A percentile compares a stretch with the other conserved stretches of the same genome.
These are phyloP conservation scores for Montipora foliosa DNA, from an alignment of 64 coral and sea anemone species.

Conservation along the genomic window DNA sequence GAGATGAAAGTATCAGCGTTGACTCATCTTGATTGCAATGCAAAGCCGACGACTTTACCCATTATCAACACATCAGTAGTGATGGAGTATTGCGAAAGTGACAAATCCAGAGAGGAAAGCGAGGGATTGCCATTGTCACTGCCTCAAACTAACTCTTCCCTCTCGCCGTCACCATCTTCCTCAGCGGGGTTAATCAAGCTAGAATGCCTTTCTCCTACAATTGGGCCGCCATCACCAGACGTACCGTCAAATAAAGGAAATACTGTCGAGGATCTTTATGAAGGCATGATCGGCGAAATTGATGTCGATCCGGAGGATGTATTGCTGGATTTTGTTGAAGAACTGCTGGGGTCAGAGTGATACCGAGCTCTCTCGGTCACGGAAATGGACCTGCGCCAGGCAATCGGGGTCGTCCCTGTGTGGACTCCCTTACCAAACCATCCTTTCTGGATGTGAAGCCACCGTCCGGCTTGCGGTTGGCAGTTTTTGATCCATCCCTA, in stretches of 20 bases:
- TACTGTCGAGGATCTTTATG: neutral
- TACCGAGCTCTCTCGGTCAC: neutral
- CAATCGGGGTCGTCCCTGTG: neutral
- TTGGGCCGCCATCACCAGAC: neutral
- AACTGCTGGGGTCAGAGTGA: neutral
- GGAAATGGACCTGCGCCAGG: no score
- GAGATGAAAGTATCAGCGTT: constrained; percentile 12
- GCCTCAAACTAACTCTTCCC: no score
- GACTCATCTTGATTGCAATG: neutral
- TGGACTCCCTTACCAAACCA: neutral
- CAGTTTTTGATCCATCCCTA: neutral
- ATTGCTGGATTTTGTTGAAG: constrained; percentile 29
- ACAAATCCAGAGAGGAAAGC: neutral
- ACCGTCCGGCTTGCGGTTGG: neutral
- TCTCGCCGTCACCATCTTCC: neutral
- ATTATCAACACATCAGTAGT: neutral
- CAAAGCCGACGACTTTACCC: neutral
- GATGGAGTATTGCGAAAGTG: constrained; percentile 9
- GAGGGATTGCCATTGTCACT: neutral
- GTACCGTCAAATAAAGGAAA: neutral
- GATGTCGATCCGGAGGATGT: constrained; percentile 9
- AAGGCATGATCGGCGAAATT: neutral
- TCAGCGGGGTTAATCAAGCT: neutral
- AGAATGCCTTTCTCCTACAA: neutral
- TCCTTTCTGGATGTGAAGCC: neutral